These are phyloP conservation scores for Drosophila biarmipes DNA, from an alignment of 1,140 invertebrate genomes.

Conservation along the genomic window DNA sequence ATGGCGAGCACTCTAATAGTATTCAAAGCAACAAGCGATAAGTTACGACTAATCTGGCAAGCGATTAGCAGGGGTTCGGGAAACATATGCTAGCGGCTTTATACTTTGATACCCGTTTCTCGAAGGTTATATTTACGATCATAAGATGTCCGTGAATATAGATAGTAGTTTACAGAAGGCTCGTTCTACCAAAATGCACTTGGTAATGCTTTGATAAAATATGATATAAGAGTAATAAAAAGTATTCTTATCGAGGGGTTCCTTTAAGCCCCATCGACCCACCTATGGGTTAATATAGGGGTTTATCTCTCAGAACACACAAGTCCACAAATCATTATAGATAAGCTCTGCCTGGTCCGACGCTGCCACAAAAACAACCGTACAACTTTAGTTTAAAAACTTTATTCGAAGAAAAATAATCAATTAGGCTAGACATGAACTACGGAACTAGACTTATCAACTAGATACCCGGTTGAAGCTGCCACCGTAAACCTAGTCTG, in stretches of 20 bases:
- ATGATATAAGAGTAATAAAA: no score
- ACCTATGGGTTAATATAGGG: conserved; percentile 5
- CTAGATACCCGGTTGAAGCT: conserved; percentile 73
- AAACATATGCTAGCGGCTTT: background rate
- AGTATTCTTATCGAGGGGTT: no score
- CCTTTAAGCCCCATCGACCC: background rate
- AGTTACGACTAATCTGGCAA: conserved; percentile 37
- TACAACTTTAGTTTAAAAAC: conserved; percentile 5
- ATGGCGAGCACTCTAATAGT: conserved; percentile 16
- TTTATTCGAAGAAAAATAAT: conserved; percentile 42
- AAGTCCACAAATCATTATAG: background rate
- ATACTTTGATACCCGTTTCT: background rate
- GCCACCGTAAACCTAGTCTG: conserved; percentile 60
- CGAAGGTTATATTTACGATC: no score
- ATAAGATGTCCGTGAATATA: no score
- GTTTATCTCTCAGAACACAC: conserved; percentile 6
- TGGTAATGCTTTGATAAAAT: no score
- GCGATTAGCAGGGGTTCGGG: conserved; percentile 20
- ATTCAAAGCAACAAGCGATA: conserved; percentile 30
- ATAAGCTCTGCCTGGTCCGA: background rate
- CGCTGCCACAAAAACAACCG: background rate
- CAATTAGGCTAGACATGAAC: conserved; percentile 27
- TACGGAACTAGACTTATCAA: conserved; percentile 40
- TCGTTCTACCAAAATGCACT: no score
- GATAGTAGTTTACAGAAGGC: no score